Percentiles rank a stretch among this genome's conserved stretches.
These are phyloP conservation scores for Lasioglossum pauxillum DNA, from an alignment of 2,888 invertebrate genomes.

Conservation along the genomic window DNA sequence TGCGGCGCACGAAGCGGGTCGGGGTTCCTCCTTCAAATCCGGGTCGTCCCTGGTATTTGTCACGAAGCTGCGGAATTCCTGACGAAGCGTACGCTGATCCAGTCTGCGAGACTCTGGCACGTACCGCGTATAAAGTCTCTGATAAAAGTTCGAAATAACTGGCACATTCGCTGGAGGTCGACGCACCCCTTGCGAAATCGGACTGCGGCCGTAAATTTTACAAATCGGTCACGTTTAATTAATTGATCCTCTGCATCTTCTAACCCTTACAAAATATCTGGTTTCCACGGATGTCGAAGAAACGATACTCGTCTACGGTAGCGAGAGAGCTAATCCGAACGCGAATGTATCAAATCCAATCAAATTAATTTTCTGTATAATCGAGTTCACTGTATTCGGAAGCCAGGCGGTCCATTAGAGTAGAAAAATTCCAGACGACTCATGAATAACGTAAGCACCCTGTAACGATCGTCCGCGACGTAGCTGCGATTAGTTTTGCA, in stretches of 20 bases:
- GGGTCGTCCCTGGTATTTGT: conserved; percentile 60
- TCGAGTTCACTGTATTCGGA: background rate
- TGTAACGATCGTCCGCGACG: conserved; percentile 5
- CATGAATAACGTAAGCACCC: conserved; percentile 7
- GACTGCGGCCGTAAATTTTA: background rate
- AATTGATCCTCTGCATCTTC: background rate
- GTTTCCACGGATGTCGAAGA: no score
- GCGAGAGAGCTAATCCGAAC: no score
- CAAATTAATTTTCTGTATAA: no score
- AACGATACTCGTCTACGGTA: no score
- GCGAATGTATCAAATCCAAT: no score
- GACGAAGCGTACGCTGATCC: conserved; percentile 38
- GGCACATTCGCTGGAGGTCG: background rate
- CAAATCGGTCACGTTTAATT: background rate
- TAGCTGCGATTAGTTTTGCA: conserved; percentile 28
- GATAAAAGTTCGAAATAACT: conserved; percentile 48
- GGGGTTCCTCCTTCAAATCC: conserved; percentile 57
- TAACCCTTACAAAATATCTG: no score
- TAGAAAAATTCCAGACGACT: background rate
- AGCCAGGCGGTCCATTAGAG: background rate
- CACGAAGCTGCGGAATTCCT: conserved; percentile 59
- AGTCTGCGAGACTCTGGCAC: conserved; percentile 41
- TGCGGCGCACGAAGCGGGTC: conserved; percentile 36
- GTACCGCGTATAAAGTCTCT: conserved; percentile 42
- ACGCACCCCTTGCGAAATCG: background rate